Base-by-base conservation (phyloP, 2,888 invertebrate genomes). In the Tetanocera ferruginea region DNA sequence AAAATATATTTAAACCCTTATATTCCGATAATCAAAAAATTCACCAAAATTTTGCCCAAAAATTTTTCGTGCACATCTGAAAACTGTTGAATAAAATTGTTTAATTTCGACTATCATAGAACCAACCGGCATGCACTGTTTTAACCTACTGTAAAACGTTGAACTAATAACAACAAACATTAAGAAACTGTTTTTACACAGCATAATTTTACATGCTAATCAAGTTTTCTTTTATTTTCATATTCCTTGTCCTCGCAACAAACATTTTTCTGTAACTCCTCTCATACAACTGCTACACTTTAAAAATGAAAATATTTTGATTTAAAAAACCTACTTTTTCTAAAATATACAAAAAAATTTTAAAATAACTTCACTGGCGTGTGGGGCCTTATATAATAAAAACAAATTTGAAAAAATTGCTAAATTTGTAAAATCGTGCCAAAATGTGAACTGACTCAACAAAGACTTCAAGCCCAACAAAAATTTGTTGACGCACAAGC, bases 401-500 rank as follows among this genome's bases (percentile, higher is more conserved):
- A 19, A 31, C 25, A 66, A 70, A 52, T n/a, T n/a, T n/a, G n/a
- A n/a, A n/a, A n/a, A n/a, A n/a, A n/a, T n/a, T n/a, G n/a, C n/a
- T n/a, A 70, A 55, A 70, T 34, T 57, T 74, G 5, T 23, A 64
- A 69, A 62, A 57, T 5, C 19, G 11, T 43, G 70, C 8, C 34
- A 76, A 75, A 72, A 51, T 73, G 6, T 76, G 52, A 76, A 14
- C 17, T 51, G n/a, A n/a, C 52, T 43, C 57, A 60, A 67, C 76
- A 80, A 83, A 88, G 88, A 88, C 81, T 85, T 87, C 80, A 89
- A 89, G 80, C 81, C 85, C 0, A 70, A 76, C 71, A 85, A 86
- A 83, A 81, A 74, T 43, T 66, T 83, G 73, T 70, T 83, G 75
- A 81, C 80, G 67, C 76, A 82, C 28, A 84, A 82, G 74, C 66